Base-by-base conservation (phyloP, 2,113 vertebrate genomes). In the Chaetodon auriga region DNA sequence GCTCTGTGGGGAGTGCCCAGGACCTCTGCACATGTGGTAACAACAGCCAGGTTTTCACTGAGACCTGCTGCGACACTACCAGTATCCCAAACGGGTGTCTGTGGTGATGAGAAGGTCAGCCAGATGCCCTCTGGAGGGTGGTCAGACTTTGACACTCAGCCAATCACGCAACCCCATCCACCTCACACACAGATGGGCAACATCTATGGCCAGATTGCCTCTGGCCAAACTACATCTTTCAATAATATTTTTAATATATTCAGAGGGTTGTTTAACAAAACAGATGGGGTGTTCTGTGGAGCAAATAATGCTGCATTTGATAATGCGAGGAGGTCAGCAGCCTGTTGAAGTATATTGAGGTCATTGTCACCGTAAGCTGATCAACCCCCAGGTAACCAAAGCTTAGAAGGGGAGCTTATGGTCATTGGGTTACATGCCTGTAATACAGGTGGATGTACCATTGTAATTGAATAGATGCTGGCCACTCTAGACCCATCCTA, bases 301-400 rank as follows among this genome's bases (percentile, higher is more conserved):
- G 85, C 73, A 78, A 80, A 91, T 90, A 89, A 87, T 81, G 51
- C 62, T 35, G 14, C 80, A 83, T 84, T 89, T 85, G 77, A 88
- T 90, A 82, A 87, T 80, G 51, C 36, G 60, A 75, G 78, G 72
- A 73, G 76, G 78, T 89, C 89, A 82, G 83, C 8, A 19, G 75
- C 68, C 85, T 83, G 62, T 82, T 77, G 75, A 89, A 64, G 77
- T 93, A 70, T 90, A 91, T 93, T 93, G 87, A 88, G 92, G 90
- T 92, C 89, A 91, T 80, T 84, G 78, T 91, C 83, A 73, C 58
- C 68, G 57, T 93, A 92, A 94, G 90, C 89, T 91, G 86, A 90
- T 92, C 90, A 86, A 83, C 72, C 66, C 12, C 78, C 68, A 85
- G 85, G 75, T 80, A 78, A 79, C 88, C 85, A 84, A 72, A 83